Evolutionary conservation across 2,113 vertebrate genomes (phyloP), one percentile per base, ranked within the genome.

Genomic region (Chloebia gouldiae): DNA sequence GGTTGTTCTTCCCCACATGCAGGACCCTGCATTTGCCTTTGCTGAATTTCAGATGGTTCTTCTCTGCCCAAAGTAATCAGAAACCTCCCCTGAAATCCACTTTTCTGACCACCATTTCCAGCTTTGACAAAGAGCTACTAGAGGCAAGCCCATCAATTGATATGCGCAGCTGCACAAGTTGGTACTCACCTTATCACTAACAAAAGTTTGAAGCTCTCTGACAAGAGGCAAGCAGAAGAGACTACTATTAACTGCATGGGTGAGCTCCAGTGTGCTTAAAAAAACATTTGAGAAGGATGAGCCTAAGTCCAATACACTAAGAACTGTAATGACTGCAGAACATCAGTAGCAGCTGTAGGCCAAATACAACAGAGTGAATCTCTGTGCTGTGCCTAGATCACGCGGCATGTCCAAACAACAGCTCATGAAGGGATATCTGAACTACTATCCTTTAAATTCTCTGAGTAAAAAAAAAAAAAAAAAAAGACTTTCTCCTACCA

Each of bases 41-140:
- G 28, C 1, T 40, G 39, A 31, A 37, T 28, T 50, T 72, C 50
- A 44, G 10, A 20, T 22, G 28, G 16, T 7, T 75, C 24, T 25
- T 31, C 28, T 40, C 39, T 35, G 17, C 10, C 11, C 2, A 47
- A 69, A 76, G 28, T 64, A 4, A 40, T 0, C 0, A 1, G 9
- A 40, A 96, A 56, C 1, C 6, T 64, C 39, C 4, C 19, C 19
- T 49, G 35, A 65, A 81, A 78, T 44, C 22, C 15, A 28, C 25
- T 42, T 27, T 50, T 5, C 30, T 60, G 39, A 23, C 6, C 40
- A 85, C 7, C 7, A 9, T 31, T 57, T 60, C 31, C 47, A 88
- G 30, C 44, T 76, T 21, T 64, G 24, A 73, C 40, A 37, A 75
- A 49, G n/a, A 77, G 27, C 35, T 50, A 40, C 17, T 12, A 65